Evolutionary conservation across 2,797 vertebrate species (phyloP).

Genomic region (Ambastaia sidthimunki): DNA sequence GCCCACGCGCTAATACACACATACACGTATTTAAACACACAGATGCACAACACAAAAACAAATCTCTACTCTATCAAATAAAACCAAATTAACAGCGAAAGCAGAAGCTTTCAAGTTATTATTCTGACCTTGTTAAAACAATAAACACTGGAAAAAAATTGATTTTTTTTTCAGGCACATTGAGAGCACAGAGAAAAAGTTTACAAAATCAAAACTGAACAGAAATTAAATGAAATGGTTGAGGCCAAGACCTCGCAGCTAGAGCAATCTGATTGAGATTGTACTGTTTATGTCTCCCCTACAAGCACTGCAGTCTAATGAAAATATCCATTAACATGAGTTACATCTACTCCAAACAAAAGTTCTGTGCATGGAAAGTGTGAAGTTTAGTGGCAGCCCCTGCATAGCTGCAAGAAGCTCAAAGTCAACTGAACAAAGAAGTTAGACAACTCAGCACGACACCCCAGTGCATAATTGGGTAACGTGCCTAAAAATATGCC

Average conservation of each 20-base stretch:
- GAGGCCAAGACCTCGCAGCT: not conserved
- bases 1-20: slow-evolving; percentile 10
- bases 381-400: slow-evolving; percentile 3
- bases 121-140: slow-evolving; percentile 40
- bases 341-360: not conserved
- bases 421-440: too few species aligned
- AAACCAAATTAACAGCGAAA: slow-evolving; percentile 28
- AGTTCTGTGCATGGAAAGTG: not conserved
- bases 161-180: not conserved
- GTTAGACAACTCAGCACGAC: not conserved
- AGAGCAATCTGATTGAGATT: not conserved
- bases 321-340: not conserved
- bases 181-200: slow-evolving; percentile 1
- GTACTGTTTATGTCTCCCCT: not conserved
- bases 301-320: not conserved
- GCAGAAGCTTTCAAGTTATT: slow-evolving; percentile 22
- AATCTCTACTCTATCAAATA: slow-evolving; percentile 13
- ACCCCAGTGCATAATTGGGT: slow-evolving; percentile 46
- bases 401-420: not conserved
- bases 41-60: slow-evolving; percentile 34
- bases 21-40: not conserved
- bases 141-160: slow-evolving; percentile 10
- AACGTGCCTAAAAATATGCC: slow-evolving; percentile 59
- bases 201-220: slow-evolving; percentile 1
- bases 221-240: slow-evolving; percentile 4